Evolutionary conservation across 2,797 vertebrate genomes (phyloP), one percentile per base, ranked within the genome.

Genomic region (Microtus obscurus): DNA sequence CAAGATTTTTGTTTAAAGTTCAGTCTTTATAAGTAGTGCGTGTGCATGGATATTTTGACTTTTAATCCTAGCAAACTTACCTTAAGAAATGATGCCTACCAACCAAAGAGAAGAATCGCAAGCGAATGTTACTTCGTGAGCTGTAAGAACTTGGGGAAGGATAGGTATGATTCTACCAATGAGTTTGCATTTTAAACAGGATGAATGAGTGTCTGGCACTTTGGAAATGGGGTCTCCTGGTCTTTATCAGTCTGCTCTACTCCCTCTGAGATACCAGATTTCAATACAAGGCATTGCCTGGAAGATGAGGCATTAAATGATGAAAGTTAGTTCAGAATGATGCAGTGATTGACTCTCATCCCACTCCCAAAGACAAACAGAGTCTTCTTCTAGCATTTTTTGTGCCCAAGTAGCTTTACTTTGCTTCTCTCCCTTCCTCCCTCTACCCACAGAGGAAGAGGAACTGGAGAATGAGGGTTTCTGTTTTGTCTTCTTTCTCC

Each of bases 111-210:
- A 97, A 93, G 8, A 94, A 89, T 81, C 80, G 37, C 65, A 79
- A 95, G 91, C 93, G 95, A 95, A 94, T 95, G 94, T 63, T 87
- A 94, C 71, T 91, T 92, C 89, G 59, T 86, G 71, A 95, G 95
- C 59, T 43, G 90, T 40, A 90, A 34, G 37, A 69, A 61, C 65
- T 89, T 45, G 3, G 31, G 43, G 14, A 29, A 27, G n/a, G 53
- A 67, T 23, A 27, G 85, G 53, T 40, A 29, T 96, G 59, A 89
- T 76, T 96, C 94, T 85, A 83, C 83, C 86, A 94, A 37, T 16
- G 37, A 95, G 53, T 61, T 89, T 40, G 45, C 59, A 81, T 92
- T 96, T 83, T 80, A 89, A 94, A 59, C 31, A 53, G 67, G 48
- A 91, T 69, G 67, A 45, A 91, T 80, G 91, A 89, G 48, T 13